Conservation (phyloP, 2,888 invertebrate species). For the Seira musarum region DNA sequence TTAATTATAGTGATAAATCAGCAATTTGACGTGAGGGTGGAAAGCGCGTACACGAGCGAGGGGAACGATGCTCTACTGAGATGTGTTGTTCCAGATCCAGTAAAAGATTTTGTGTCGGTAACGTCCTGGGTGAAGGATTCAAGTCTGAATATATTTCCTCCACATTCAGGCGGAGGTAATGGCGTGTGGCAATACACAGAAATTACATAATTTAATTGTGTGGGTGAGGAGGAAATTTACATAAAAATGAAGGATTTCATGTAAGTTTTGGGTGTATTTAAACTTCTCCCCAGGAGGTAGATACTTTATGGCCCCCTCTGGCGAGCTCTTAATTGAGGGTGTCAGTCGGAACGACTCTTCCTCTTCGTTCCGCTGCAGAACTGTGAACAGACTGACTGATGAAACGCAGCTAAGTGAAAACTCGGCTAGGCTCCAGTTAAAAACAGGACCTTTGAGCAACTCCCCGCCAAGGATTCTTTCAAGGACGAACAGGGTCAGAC, state of each 20-base stretch:
- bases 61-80: slow-evolving; percentile 73
- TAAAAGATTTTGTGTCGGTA: slow-evolving; percentile 72
- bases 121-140: slow-evolving; percentile 71
- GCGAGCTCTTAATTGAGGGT: slow-evolving; percentile 72
- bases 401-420: slow-evolving; percentile 72
- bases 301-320: slow-evolving; percentile 71
- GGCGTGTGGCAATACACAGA: no score
- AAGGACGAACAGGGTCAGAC: slow-evolving; percentile 48
- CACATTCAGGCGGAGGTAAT: slow-evolving; percentile 68
- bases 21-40: slow-evolving; percentile 72
- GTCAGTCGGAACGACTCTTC: slow-evolving; percentile 72
- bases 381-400: slow-evolving; percentile 72
- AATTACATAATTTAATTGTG: neutral
- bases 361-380: slow-evolving; percentile 72
- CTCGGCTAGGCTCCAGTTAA: slow-evolving; percentile 70
- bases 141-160: slow-evolving; percentile 65
- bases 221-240: neutral
- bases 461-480: slow-evolving; percentile 60
- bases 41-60: slow-evolving; percentile 73
- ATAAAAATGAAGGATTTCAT: neutral
- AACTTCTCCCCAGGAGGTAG: slow-evolving; percentile 67
- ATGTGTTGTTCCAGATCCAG: slow-evolving; percentile 73
- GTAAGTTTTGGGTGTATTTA: slow-evolving; percentile 27
- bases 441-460: slow-evolving; percentile 12
- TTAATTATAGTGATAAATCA: slow-evolving; percentile 70